phyloP scores from a whole-genome alignment of 2,113 vertebrate genomes.

The Aspiorhynchus laticeps region DNA sequence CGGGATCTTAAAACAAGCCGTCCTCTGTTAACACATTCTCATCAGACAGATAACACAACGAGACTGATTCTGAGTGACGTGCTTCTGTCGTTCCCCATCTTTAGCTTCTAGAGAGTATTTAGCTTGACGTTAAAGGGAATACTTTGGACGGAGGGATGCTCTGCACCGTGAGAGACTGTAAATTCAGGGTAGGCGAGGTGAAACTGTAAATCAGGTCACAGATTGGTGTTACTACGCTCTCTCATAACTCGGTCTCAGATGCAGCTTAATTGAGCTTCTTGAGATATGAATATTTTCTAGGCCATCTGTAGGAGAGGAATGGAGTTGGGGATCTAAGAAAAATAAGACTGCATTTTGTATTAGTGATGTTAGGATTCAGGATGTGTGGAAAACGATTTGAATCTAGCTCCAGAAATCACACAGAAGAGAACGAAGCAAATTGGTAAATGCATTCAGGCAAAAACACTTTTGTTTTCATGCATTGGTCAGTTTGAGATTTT shows the following conservation, averaged over 20 bases:
- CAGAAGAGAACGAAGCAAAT: neutral
- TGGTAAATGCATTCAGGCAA: too few species aligned
- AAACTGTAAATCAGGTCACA: constrained; percentile 40
- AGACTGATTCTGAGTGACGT: neutral
- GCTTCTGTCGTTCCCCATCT: neutral
- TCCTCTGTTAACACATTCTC: constrained; percentile 64
- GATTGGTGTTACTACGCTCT: constrained; percentile 43
- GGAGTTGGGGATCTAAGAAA: neutral
- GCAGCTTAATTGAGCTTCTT: constrained; percentile 53
- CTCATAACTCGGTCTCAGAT: constrained; percentile 43
- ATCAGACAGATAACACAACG: constrained; percentile 60
- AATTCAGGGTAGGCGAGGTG: constrained; percentile 35
- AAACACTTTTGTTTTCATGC: too few species aligned
- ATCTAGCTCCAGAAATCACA: neutral
- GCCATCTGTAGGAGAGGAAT: constrained; percentile 13
- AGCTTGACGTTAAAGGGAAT: neutral
- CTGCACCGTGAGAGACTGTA: neutral
- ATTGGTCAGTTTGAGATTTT: too few species aligned
- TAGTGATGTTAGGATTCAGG: neutral
- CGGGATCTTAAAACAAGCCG: constrained; percentile 65
- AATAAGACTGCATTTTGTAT: neutral
- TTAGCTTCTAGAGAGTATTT: neutral
- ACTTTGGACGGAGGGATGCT: neutral
- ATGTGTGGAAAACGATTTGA: neutral
- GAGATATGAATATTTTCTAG: constrained; percentile 54